Percentiles rank a stretch among this genome's conserved stretches.
These are phyloP conservation scores for Papilio helenus DNA, from an alignment of 1,140 invertebrate genomes.

Conservation along the genomic window DNA sequence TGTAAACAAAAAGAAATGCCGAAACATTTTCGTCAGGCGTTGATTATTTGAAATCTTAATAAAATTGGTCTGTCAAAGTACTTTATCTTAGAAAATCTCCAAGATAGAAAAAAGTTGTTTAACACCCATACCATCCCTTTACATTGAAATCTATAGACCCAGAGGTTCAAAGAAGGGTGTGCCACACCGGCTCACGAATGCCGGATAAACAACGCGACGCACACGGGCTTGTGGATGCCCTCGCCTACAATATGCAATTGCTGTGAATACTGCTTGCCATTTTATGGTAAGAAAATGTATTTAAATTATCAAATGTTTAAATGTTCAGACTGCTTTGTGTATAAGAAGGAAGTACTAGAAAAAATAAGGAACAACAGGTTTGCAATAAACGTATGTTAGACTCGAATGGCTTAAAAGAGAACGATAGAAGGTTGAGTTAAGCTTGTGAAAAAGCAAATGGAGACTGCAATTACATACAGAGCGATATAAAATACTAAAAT, in stretches of 20 bases:
- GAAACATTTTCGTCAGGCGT: not conserved
- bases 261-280: slow-evolving; percentile 83
- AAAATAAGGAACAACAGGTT: too few relatives aligned
- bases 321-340: too few relatives aligned
- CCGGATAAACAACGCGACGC: slow-evolving; percentile 78
- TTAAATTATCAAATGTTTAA: not conserved
- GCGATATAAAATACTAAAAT: too few relatives aligned
- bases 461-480: too few relatives aligned
- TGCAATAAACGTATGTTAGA: too few relatives aligned
- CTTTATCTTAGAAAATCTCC: not conserved
- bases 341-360: too few relatives aligned
- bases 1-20: not conserved
- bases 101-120: not conserved
- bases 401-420: too few relatives aligned
- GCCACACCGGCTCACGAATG: slow-evolving; percentile 65
- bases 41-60: not conserved
- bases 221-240: slow-evolving; percentile 75
- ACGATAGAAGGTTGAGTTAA: too few relatives aligned
- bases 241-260: slow-evolving; percentile 84
- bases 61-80: not conserved
- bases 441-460: too few relatives aligned
- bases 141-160: slow-evolving; percentile 43
- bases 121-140: not conserved
- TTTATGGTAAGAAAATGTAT: slow-evolving; percentile 67
- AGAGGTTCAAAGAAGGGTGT: slow-evolving; percentile 58